Evolutionary conservation across 2,113 vertebrate genomes (phyloP).

Genomic region (Pollimyrus isidori): DNA sequence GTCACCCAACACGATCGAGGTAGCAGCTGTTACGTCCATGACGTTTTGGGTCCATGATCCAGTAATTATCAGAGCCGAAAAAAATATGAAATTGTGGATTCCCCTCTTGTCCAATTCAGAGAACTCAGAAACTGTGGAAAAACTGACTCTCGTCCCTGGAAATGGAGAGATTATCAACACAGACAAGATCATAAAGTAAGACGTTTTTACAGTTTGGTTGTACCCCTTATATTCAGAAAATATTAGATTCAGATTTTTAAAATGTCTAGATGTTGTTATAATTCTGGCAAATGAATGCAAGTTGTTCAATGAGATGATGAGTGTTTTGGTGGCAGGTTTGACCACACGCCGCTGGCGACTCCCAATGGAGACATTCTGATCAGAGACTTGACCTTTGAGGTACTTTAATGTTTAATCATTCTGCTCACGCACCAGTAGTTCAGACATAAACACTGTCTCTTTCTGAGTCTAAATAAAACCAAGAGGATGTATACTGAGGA

Average conservation of each 20-base stretch:
- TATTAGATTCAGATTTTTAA: neutral
- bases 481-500: neutral
- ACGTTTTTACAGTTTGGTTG: constrained; percentile 16
- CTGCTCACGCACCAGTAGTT: neutral
- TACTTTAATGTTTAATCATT: constrained; percentile 41
- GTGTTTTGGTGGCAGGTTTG: constrained; percentile 69
- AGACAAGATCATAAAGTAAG: constrained; percentile 92
- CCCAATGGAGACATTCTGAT: constrained; percentile 95
- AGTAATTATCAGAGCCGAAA: neutral
- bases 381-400: constrained; percentile 86
- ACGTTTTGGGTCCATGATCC: neutral
- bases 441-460: neutral
- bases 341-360: constrained; percentile 85
- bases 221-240: neutral
- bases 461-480: neutral
- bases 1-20: constrained; percentile 77
- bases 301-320: neutral
- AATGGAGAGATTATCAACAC: constrained; percentile 75
- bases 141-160: constrained; percentile 71
- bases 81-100: neutral
- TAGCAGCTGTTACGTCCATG: constrained; percentile 38
- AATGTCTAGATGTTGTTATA: neutral
- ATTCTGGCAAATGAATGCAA: neutral
- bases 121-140: constrained; percentile 47
- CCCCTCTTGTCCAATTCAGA: constrained; percentile 45